Evolutionary conservation across 2,888 invertebrate genomes (phyloP), one percentile per base, ranked within the genome.

Genomic region (Lepidocyrtoides sp.): DNA sequence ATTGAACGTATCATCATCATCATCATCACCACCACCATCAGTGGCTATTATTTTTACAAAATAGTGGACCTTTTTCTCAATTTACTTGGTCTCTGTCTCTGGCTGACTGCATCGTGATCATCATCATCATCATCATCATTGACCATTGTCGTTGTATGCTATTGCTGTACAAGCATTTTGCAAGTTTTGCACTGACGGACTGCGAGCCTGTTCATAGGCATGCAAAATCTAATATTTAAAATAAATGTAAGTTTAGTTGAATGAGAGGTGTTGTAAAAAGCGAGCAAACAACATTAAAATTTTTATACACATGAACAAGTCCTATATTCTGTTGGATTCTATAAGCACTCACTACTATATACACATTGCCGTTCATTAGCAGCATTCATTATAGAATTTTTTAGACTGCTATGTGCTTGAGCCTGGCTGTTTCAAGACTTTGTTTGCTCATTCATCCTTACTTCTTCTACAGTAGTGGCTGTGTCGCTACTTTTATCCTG

Each of bases 361-460:
- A 44, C n/a, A n/a, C n/a, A n/a, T n/a, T n/a, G n/a, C n/a, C n/a
- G n/a, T 26, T 26, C 23, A 54, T 36, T 20, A 36, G 17, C 12
- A 29, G n/a, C 54, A 77, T 41, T 36, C 72, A 57, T 66, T 44
- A 14, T 66, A 14, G n/a, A 87, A 12, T 44, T 60, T 57, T 63
- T 72, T 54, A 44, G n/a, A 20, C 63, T 44, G n/a, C n/a, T 2
- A 20, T 23, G 0, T 48, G 79, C 63, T 77, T 87, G 48, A 63
- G 20, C 75, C 48, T 26, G 36, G 57, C 36, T 66, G 26, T 36
- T 29, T 36, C 26, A 41, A 72, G 82, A 81, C 72, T 81, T 82
- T 89, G 82, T 89, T 89, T 89, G 89, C 82, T 89, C 82, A 89
- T 82, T 89, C 89, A 89, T 89, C 89, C 82, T 82, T 82, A 82